Evolutionary conservation across 2,113 vertebrate genomes (phyloP).

Genomic region (Chaetops frenatus): DNA sequence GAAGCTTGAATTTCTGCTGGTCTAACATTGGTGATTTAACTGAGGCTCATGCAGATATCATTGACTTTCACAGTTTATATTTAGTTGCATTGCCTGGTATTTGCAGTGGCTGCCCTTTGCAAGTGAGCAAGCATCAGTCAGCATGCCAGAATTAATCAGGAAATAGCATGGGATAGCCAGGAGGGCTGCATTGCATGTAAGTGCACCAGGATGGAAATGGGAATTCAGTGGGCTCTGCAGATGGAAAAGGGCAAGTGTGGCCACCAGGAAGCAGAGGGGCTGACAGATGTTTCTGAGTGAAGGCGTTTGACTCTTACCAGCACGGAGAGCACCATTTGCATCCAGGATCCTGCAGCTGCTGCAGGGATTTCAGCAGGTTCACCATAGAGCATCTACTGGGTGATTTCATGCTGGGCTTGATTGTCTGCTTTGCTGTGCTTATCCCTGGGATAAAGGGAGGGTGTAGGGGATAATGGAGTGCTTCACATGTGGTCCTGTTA

Average conservation of each 20-base stretch:
- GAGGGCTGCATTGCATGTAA: not conserved
- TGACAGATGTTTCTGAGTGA: not conserved
- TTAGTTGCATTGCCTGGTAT: not conserved
- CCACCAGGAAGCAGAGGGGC: not conserved
- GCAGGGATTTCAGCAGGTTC: not conserved
- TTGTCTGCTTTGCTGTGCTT: not conserved
- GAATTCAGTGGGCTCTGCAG: not conserved
- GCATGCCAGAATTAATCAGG: not conserved
- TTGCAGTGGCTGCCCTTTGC: not conserved
- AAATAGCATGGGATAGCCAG: not conserved
- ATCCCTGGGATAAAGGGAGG: not conserved
- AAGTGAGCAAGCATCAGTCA: not conserved
- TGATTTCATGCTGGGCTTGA: not conserved
- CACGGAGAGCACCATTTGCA: not conserved
- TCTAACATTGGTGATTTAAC: not conserved
- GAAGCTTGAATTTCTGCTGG: not conserved
- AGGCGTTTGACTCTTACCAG: not conserved
- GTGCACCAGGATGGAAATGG: too few species aligned
- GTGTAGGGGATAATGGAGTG: accelerated
- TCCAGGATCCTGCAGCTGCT: not conserved
- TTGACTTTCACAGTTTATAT: not conserved
- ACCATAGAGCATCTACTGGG: not conserved
- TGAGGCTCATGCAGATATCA: not conserved
- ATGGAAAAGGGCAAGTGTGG: not conserved
- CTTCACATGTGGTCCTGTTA: not conserved